Evolutionary conservation across 2,113 vertebrate genomes (phyloP), one percentile per base, ranked within the genome.

Genomic region (Spilogale gracilis): DNA sequence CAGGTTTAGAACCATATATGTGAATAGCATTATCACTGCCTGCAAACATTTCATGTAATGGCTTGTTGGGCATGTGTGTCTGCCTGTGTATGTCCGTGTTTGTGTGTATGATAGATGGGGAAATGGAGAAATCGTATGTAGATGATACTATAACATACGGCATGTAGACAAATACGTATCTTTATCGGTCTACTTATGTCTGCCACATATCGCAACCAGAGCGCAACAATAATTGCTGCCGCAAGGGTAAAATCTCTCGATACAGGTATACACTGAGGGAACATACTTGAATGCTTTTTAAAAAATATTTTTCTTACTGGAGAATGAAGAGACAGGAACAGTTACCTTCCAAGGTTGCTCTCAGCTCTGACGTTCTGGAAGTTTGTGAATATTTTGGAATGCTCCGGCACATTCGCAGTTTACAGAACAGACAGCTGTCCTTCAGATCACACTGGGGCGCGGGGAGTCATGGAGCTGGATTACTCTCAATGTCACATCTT

Each of bases 401-500:
- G 30, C n/a, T 10, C 38, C 32, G 45, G 32, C 9, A 45, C 13
- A 78, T 87, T 78, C 32, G 56, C 48, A 58, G 9, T 89, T 92
- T 89, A 73, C 2, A 32, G 60, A 88, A 89, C 23, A 52, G 56
- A 32, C 25, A n/a, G 43, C 60, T 85, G 60, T 85, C 94, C 86
- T 96, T 96, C 82, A 86, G 30, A 12, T 63, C 78, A 74, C 73
- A 52, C 45, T 48, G 56, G 52, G 32, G 21, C 87, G 45, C 54
- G 38, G 18, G 52, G 69, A 90, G 69, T 88, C 76, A 81, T 1
- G 17, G 82, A 23, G 50, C 52, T 93, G 71, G 63, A 23, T 88
- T 84, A 43, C 54, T 61, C 80, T 96, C 97, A 97, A 56, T 94
- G 96, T 97, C 94, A 92, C 81, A 38, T 67, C 94, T 94, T 91